Evolutionary conservation across 1,140 invertebrate species (phyloP).

Genomic region (Drosophila gunungcola): DNA sequence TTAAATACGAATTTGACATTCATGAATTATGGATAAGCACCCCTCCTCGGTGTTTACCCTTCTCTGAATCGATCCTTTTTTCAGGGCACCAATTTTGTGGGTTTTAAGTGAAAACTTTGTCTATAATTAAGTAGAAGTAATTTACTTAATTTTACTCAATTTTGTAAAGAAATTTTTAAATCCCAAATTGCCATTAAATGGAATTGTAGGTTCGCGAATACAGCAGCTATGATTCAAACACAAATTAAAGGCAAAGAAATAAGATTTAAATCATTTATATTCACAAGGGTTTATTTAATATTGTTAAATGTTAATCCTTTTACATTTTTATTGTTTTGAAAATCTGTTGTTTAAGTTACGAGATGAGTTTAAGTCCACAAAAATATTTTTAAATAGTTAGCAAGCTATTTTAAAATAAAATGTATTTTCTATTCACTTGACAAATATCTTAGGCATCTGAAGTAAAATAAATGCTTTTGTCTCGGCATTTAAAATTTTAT

Average conservation of each 20-base stretch:
- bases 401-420: background rate
- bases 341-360: background rate
- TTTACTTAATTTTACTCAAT: too few species aligned
- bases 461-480: background rate
- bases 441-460: background rate
- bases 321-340: too few species aligned
- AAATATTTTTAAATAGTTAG: background rate
- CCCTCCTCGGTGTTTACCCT: background rate
- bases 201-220: background rate
- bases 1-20: constrained; percentile 45
- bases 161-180: constrained; percentile 18
- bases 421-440: background rate
- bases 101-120: constrained; percentile 19
- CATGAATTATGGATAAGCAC: constrained; percentile 38
- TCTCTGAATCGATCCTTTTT: constrained; percentile 3
- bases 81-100: constrained; percentile 8
- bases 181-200: constrained; percentile 6
- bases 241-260: background rate
- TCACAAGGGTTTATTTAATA: too few species aligned
- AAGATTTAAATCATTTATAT: background rate
- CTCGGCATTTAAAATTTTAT: background rate
- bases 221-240: constrained; percentile 5
- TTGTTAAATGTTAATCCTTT: too few species aligned
- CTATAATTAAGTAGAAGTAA: constrained; percentile 42
- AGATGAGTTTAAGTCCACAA: background rate